Conservation (phyloP, 1,140 invertebrate species). For the Tetramorium simillimum region DNA sequence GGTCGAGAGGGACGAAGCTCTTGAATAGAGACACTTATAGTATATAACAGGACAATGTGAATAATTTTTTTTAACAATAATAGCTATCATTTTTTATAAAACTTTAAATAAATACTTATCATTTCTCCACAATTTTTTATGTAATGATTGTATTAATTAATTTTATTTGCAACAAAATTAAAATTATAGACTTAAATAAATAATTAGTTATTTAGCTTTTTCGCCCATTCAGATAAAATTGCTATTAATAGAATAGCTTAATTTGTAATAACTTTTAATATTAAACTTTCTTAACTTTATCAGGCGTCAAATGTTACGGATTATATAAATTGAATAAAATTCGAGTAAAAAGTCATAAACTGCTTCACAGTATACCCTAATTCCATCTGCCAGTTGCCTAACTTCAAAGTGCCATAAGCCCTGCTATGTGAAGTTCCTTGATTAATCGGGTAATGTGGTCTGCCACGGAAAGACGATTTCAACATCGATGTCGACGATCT, state of each 20-base stretch:
- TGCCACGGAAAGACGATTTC: constrained; percentile 9
- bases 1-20: not conserved
- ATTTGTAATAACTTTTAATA: not conserved
- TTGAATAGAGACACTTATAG: not conserved
- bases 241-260: too few relatives aligned
- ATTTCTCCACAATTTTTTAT: not conserved
- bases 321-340: not conserved
- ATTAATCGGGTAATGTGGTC: constrained; percentile 62
- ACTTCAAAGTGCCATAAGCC: constrained; percentile 49
- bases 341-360: not conserved
- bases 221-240: too few relatives aligned
- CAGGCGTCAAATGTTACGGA: not conserved
- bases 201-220: too few relatives aligned
- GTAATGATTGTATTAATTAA: not conserved
- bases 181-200: not conserved
- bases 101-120: not conserved
- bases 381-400: constrained; percentile 29
- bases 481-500: constrained; percentile 18
- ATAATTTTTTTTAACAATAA: not conserved
- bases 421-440: constrained; percentile 50
- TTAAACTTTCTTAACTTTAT: not conserved
- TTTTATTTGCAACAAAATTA: not conserved
- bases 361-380: not conserved
- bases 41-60: not conserved
- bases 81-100: not conserved